phyloP scores from a whole-genome alignment of 2,888 invertebrate species.

The Synergus itoensis region DNA sequence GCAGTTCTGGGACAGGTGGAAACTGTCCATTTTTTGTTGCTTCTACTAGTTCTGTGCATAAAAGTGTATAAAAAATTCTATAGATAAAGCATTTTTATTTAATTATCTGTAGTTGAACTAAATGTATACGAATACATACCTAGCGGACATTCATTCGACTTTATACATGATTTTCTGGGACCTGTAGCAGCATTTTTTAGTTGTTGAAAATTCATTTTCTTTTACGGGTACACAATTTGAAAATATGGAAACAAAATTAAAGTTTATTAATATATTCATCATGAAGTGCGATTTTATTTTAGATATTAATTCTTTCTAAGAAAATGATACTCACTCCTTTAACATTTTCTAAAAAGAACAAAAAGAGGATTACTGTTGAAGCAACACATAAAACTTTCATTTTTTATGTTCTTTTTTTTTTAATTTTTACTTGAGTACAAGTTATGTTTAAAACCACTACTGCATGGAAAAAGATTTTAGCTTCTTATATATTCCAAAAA shows the following conservation, averaged over 20 bases:
- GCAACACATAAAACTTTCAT: background rate
- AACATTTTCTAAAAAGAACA: background rate
- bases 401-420: no score
- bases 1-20: conserved; percentile 55
- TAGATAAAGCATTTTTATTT: no score
- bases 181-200: background rate
- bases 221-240: background rate
- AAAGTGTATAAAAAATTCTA: background rate
- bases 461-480: background rate
- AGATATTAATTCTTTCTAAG: background rate
- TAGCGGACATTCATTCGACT: background rate
- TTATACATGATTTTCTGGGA: background rate
- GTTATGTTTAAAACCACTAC: background rate
- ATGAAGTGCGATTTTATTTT: background rate
- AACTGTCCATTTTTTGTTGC: conserved; percentile 59
- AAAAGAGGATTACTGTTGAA: background rate
- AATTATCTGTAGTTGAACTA: no score
- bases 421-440: background rate
- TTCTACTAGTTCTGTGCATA: conserved; percentile 59
- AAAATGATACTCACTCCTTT: conserved; percentile 19
- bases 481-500: background rate
- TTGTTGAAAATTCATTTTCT: conserved; percentile 36
- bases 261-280: background rate
- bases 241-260: background rate
- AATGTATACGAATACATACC: background rate